Conservation (phyloP, 30 jellyfish, hydroid and myxozoan species). For the Sanderia malayensis region DNA sequence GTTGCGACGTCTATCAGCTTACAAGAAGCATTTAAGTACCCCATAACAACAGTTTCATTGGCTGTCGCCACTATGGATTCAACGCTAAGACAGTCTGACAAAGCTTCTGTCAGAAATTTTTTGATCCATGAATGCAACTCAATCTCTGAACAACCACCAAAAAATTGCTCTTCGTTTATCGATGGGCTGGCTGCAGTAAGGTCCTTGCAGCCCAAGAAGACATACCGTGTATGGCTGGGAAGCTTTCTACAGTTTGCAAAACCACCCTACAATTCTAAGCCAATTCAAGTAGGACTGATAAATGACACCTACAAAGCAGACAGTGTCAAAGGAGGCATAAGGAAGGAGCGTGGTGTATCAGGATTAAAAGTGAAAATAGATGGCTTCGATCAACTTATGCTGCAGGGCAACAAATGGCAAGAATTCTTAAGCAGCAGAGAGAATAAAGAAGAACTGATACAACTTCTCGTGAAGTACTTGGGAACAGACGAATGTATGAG, state of each 20-base stretch:
- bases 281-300: slow-evolving; percentile 1
- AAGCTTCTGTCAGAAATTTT: slow-evolving; percentile 11
- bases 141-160: neutral
- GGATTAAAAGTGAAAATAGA: neutral
- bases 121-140: neutral
- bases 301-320: slow-evolving; percentile 12
- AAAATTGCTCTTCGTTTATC: slow-evolving; percentile 7
- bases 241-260: slow-evolving; percentile 1
- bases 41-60: slow-evolving; percentile 4
- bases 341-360: slow-evolving; percentile 22
- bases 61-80: slow-evolving; percentile 8
- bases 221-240: neutral
- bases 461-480: neutral
- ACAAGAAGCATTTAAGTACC: slow-evolving; percentile 12
- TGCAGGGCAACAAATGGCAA: slow-evolving; percentile 11
- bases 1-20: slow-evolving; percentile 5
- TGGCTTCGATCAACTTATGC: slow-evolving; percentile 17
- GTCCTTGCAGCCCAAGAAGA: slow-evolving; percentile 10
- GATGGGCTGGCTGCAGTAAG: slow-evolving; percentile 16
- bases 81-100: slow-evolving; percentile 14
- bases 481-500: neutral
- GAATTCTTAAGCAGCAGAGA: neutral
- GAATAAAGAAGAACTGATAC: slow-evolving; percentile 15
- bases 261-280: neutral
- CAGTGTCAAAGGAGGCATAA: slow-evolving; percentile 33